Base-by-base conservation (phyloP, 2,888 invertebrate species). In the Cheilosia vulpina region DNA sequence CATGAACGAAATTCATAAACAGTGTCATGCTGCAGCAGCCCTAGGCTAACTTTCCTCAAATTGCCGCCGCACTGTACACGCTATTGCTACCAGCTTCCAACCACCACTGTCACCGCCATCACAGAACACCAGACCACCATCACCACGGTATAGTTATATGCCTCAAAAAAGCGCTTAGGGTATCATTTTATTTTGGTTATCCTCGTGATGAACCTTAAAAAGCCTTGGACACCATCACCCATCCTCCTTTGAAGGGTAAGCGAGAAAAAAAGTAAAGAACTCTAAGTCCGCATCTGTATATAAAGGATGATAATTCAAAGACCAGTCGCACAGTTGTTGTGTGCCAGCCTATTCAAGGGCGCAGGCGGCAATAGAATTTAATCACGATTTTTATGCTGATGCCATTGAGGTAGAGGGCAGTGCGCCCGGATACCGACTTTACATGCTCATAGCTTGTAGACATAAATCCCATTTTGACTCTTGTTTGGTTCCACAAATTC, bases 391-490 rank as follows among this genome's bases (percentile, higher is more conserved):
- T 77, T 72, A 81, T 81, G 76, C 80, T 83, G 31, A 31, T 31
- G 57, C 57, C 60, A 72, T 45, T 24, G 68, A 13, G 50, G 43
- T 24, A 15, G 41, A 27, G 55, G 19, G 63, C 50, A 47, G 45
- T 50, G 24, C 55, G 53, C 60, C 53, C 55, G 34, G 63, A 71
- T 71, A 85, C 27, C 62, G 52, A 71, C 68, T 81, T 77, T 72
- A 87, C 87, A 87, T 78, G 82, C 87, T 75, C 82, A 63, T 60
- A 60, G 77, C 82, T 87, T 87, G 87, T 87, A 87, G 81, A 87
- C 87, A 87, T 87, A 87, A 87, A 87, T 87, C 80, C 82, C 80
- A 80, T 85, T 81, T 81, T 81, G 81, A 85, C 85, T 85, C 81
- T 85, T 85, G 80, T 85, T 81, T 77, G 66, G 76, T 57, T 63